Percentiles rank a stretch among this genome's conserved stretches.
These are phyloP conservation scores for Melipona bicolor DNA, from an alignment of 2,888 invertebrate species.

Conservation along the genomic window DNA sequence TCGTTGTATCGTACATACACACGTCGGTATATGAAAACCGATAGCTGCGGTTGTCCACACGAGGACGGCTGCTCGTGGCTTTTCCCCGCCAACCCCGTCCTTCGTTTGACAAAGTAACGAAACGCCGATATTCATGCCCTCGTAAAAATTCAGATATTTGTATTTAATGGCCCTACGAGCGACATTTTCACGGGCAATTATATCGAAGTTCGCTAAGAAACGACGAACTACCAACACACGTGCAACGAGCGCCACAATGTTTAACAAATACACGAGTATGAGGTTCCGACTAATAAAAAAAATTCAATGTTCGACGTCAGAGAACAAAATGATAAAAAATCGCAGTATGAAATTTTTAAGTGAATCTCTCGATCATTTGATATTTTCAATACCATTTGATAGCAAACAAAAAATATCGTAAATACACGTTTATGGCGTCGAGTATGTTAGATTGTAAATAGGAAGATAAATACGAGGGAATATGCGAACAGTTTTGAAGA, in stretches of 20 bases:
- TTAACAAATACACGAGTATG: neutral
- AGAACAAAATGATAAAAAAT: neutral
- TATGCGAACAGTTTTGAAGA: too few relatives aligned
- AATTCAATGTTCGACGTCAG: neutral
- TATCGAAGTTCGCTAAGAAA: neutral
- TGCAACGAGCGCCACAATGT: neutral
- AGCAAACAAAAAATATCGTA: too few relatives aligned
- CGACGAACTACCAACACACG: neutral
- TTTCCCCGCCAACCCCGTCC: neutral
- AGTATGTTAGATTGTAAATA: too few relatives aligned
- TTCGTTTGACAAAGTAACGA: constrained; percentile 7
- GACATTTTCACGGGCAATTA: neutral
- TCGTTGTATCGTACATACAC: neutral
- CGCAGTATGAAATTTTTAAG: too few relatives aligned
- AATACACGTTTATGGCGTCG: too few relatives aligned
- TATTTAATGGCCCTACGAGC: neutral
- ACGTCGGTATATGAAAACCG: neutral
- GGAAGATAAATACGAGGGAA: too few relatives aligned
- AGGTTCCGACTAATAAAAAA: neutral
- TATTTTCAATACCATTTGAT: too few relatives aligned
- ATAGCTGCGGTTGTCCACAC: constrained; percentile 10
- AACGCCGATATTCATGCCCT: constrained; percentile 7
- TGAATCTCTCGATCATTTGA: too few relatives aligned
- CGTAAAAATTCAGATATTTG: constrained; percentile 45
- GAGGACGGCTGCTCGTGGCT: constrained; percentile 1